Conservation (phyloP, 2,113 vertebrate species). For the Tetrao urogallus region DNA sequence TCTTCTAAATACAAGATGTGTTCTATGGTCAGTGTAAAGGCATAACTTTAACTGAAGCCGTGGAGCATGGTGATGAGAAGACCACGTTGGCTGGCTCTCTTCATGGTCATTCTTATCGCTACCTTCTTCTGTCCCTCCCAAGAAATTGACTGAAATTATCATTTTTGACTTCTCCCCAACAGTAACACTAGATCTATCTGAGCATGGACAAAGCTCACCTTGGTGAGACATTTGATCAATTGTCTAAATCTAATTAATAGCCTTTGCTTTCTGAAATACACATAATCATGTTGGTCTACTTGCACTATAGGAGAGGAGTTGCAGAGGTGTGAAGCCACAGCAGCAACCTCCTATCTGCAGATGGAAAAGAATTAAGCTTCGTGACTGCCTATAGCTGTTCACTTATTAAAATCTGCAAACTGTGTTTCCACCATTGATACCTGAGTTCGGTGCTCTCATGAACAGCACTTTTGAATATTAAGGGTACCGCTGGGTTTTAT, state of each 20-base stretch:
- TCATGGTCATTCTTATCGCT: not conserved
- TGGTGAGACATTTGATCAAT: not conserved
- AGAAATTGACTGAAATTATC: not conserved
- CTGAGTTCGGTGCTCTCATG: rapidly evolving
- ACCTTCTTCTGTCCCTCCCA: not conserved
- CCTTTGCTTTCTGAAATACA: not conserved
- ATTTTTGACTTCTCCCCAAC: not conserved
- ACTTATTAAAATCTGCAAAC: not conserved
- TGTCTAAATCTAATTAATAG: not conserved
- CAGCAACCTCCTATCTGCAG: not conserved
- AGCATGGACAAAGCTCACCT: not conserved
- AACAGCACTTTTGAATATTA: not conserved
- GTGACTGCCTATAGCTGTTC: not conserved
- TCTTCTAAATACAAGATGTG: not conserved
- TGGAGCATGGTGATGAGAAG: not conserved
- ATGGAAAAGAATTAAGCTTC: not conserved
- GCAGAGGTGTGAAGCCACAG: not conserved
- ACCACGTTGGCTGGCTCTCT: not conserved
- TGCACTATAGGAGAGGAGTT: not conserved
- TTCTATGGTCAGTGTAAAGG: not conserved
- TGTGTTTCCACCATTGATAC: not conserved
- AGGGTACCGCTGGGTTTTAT: not conserved
- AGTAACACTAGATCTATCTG: not conserved
- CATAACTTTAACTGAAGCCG: not conserved
- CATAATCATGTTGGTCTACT: not conserved